These are phyloP conservation scores for Eurystomus glaucurus DNA, from an alignment of 2,797 vertebrate species.

Conservation along the genomic window DNA sequence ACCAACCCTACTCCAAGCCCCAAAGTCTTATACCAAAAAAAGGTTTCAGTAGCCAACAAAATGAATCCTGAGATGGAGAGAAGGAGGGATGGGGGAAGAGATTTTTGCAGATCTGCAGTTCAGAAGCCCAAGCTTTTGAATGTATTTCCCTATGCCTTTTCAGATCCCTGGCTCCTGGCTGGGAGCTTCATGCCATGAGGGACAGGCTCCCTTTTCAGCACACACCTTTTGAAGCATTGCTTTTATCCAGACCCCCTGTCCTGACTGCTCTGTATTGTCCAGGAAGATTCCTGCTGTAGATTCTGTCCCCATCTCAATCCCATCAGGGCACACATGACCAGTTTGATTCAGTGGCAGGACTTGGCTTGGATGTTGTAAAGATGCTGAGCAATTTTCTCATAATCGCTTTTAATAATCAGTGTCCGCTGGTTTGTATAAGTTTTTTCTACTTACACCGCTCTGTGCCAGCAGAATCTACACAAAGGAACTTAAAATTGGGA, in stretches of 20 bases:
- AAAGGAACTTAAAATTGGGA: background rate
- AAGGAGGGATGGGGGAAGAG: background rate
- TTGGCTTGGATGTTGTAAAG: conserved; percentile 14
- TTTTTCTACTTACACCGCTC: background rate
- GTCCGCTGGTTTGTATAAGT: conserved; percentile 2
- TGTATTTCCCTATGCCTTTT: background rate
- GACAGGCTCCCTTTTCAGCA: background rate
- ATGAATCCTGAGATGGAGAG: background rate
- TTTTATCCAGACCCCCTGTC: background rate
- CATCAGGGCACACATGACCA: background rate
- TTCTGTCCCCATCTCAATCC: background rate
- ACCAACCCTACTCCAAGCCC: background rate
- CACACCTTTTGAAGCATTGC: background rate
- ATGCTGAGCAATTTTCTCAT: conserved; percentile 21
- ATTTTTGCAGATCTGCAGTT: background rate
- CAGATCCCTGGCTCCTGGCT: background rate
- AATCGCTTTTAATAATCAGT: conserved; percentile 10
- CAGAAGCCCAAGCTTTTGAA: background rate
- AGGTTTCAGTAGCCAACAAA: background rate
- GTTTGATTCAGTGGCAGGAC: background rate
- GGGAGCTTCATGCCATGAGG: background rate
- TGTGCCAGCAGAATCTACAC: conserved; percentile 3
- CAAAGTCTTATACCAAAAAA: background rate
- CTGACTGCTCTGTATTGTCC: background rate
- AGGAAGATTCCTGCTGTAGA: background rate